phyloP scores from a whole-genome alignment of 1,140 invertebrate species.

The Drosophila yakuba region DNA sequence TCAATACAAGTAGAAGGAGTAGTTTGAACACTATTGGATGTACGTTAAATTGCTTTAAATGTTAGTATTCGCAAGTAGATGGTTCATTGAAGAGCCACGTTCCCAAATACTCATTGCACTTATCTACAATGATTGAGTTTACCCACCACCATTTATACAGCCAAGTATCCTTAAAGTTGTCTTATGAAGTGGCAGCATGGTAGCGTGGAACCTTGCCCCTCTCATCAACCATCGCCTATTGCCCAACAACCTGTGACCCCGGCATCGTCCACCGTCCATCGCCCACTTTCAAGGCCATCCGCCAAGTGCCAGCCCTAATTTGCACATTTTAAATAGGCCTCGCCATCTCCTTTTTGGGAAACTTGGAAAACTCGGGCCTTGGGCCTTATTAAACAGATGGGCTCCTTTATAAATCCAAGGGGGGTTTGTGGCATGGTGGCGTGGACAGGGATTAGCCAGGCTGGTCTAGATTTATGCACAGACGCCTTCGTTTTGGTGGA shows the following conservation, averaged over 20 bases:
- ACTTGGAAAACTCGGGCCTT: slow-evolving; percentile 12
- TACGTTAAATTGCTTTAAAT: too few relatives aligned
- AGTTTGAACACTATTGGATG: too few relatives aligned
- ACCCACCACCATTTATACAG: slow-evolving; percentile 21
- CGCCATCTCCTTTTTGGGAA: slow-evolving; percentile 10
- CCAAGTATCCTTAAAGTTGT: slow-evolving; percentile 54
- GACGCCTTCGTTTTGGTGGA: slow-evolving; percentile 72
- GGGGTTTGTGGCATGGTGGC: neutral
- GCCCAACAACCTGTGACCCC: neutral
- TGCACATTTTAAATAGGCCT: slow-evolving; percentile 80
- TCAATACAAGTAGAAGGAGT: too few relatives aligned
- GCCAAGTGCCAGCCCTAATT: slow-evolving; percentile 76
- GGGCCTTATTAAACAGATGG: slow-evolving; percentile 61
- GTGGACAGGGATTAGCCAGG: slow-evolving; percentile 57
- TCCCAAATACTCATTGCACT: slow-evolving; percentile 31
- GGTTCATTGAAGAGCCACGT: too few relatives aligned
- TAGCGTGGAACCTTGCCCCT: neutral
- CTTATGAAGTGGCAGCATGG: slow-evolving; percentile 76
- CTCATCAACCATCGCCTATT: neutral
- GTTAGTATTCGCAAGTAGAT: too few relatives aligned
- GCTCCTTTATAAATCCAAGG: slow-evolving; percentile 10
- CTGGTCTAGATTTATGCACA: slow-evolving; percentile 73
- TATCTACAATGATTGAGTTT: slow-evolving; percentile 27
- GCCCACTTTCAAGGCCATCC: slow-evolving; percentile 23
- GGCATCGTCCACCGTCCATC: too few relatives aligned